These are phyloP conservation scores for Steatocranus sp. DNA, from an alignment of 2,797 vertebrate species.

Conservation along the genomic window DNA sequence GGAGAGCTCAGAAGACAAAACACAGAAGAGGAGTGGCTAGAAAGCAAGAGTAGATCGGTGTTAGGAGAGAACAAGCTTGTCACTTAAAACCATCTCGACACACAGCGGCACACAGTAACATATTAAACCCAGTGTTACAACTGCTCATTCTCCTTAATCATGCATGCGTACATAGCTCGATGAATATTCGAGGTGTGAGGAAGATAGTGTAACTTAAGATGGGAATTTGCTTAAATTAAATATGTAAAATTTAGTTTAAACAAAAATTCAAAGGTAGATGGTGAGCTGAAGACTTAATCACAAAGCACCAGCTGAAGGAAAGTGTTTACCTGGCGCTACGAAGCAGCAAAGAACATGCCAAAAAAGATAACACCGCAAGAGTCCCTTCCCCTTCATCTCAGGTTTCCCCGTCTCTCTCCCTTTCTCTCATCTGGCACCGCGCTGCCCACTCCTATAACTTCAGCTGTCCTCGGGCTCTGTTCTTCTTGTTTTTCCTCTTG, in stretches of 20 bases:
- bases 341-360: slow-evolving; percentile 6
- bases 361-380: slow-evolving; percentile 7
- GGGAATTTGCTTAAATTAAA: background rate
- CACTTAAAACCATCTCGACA: slow-evolving; percentile 9
- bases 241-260: background rate
- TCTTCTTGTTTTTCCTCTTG: slow-evolving; percentile 27
- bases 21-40: slow-evolving; percentile 10
- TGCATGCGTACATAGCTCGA: slow-evolving; percentile 15
- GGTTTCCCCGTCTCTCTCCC: background rate
- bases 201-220: background rate
- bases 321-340: background rate
- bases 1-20: slow-evolving; percentile 9
- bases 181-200: slow-evolving; percentile 41
- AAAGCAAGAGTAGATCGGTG: slow-evolving; percentile 9
- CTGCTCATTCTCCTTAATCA: slow-evolving; percentile 41
- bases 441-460: slow-evolving; percentile 44
- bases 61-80: background rate
- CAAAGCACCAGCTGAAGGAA: background rate
- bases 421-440: slow-evolving; percentile 15
- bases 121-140: slow-evolving; percentile 44
- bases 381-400: slow-evolving; percentile 12
- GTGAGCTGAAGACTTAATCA: background rate
- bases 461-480: slow-evolving; percentile 41
- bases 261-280: background rate
- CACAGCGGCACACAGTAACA: slow-evolving; percentile 16